phyloP scores from a whole-genome alignment of 1,140 invertebrate species.

The Macrosteles quadrilineatus region DNA sequence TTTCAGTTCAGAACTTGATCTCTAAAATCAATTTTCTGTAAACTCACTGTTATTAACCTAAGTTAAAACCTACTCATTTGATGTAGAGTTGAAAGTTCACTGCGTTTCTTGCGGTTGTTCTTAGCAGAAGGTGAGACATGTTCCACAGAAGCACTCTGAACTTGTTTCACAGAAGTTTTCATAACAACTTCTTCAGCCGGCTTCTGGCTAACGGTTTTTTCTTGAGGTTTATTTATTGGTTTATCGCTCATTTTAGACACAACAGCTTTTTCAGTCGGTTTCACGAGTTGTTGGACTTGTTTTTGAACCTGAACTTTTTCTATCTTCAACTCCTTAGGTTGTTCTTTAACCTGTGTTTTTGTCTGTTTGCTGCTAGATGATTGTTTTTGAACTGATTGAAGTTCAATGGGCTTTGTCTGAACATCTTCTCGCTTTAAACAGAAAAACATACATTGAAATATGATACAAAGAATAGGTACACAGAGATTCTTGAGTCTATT shows the following conservation, averaged over 20 bases:
- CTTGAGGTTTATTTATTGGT: not conserved
- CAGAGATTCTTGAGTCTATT: too few species aligned
- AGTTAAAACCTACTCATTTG: conserved; percentile 49
- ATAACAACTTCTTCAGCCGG: conserved; percentile 8
- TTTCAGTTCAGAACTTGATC: too few species aligned
- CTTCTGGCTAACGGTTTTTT: not conserved
- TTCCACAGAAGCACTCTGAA: not conserved
- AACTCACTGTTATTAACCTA: not conserved
- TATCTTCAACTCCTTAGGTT: not conserved
- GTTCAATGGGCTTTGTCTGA: not conserved
- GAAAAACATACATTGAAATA: too few species aligned
- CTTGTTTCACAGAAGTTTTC: conserved; percentile 9
- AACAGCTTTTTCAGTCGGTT: not conserved
- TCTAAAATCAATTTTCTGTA: too few species aligned
- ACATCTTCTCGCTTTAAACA: too few species aligned
- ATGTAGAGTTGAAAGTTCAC: conserved; percentile 51
- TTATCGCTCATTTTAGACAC: not conserved
- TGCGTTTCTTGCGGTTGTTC: conserved; percentile 56
- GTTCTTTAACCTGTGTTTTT: not conserved
- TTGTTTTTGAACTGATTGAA: not conserved
- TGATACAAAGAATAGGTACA: too few species aligned
- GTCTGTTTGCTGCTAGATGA: not conserved
- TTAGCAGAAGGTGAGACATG: conserved; percentile 41
- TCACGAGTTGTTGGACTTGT: not conserved
- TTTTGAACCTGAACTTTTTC: not conserved